Percentiles rank a stretch among this genome's conserved stretches.
Conservation (phyloP, 2,888 invertebrate genomes). For the Athripsodes cinereus region DNA sequence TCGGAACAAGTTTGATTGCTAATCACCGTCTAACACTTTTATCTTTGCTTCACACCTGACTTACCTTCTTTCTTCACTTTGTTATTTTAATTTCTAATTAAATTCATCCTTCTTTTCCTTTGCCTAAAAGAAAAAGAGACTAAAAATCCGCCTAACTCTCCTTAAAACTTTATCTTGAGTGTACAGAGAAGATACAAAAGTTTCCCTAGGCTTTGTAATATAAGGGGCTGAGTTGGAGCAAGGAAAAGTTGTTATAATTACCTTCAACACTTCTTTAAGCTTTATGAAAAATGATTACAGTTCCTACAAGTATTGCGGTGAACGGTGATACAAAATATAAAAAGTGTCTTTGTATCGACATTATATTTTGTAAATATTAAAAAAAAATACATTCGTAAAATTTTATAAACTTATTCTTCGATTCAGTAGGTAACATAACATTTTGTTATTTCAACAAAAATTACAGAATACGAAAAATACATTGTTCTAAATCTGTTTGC, state of each 20-base stretch:
- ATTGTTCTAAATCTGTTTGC: not conserved
- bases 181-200: slow-evolving; percentile 19
- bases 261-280: slow-evolving; percentile 4
- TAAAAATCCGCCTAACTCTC: slow-evolving; percentile 23
- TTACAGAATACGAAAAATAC: no score
- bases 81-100: slow-evolving; percentile 26
- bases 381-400: no score
- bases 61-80: slow-evolving; percentile 11
- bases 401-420: no score
- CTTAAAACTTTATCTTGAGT: slow-evolving; percentile 21
- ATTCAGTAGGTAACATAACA: no score
- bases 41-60: slow-evolving; percentile 17
- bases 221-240: slow-evolving; percentile 12
- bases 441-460: no score
- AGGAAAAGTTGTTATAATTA: slow-evolving; percentile 20
- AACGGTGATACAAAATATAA: no score
- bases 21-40: not conserved
- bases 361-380: no score
- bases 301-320: no score
- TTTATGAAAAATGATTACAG: not conserved
- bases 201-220: slow-evolving; percentile 26
- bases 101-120: slow-evolving; percentile 23
- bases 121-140: slow-evolving; percentile 15
- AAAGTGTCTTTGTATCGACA: no score
- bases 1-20: not conserved